Percentiles rank a stretch among this genome's conserved stretches.
Evolutionary conservation across 2,797 vertebrate genomes (phyloP).

Genomic region (Amblyopsis hoosieri): DNA sequence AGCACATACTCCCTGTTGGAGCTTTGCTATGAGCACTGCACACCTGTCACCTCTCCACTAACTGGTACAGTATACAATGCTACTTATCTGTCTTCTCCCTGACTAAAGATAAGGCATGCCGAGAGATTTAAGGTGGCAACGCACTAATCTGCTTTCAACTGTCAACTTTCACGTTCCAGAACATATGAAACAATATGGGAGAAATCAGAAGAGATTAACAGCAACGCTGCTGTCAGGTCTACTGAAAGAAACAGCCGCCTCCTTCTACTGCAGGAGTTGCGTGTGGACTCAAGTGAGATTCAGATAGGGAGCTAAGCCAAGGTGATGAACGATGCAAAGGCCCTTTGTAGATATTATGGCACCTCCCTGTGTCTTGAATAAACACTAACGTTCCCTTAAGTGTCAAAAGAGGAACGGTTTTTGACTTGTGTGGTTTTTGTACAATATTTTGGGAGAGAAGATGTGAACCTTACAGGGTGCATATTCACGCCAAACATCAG

Average conservation of each 20-base stretch:
- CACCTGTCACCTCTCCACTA: slow-evolving; percentile 59
- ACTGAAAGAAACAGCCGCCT: slow-evolving; percentile 39
- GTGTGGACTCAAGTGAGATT: slow-evolving; percentile 64
- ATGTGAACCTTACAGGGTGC: slow-evolving; percentile 35
- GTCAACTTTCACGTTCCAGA: slow-evolving; percentile 63
- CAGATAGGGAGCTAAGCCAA: slow-evolving; percentile 50
- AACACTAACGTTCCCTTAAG: slow-evolving; percentile 62
- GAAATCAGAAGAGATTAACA: slow-evolving; percentile 62
- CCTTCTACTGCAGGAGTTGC: slow-evolving; percentile 29
- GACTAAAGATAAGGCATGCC: slow-evolving; percentile 52
- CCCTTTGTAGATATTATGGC: slow-evolving; percentile 57
- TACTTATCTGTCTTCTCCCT: slow-evolving; percentile 35
- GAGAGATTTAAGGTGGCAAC: slow-evolving; percentile 61
- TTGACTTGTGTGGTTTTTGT: slow-evolving; percentile 51
- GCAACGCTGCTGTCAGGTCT: slow-evolving; percentile 49
- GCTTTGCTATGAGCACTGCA: slow-evolving; percentile 36
- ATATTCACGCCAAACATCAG: slow-evolving; percentile 30
- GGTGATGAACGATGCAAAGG: slow-evolving; percentile 75
- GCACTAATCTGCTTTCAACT: slow-evolving; percentile 58
- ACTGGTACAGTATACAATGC: slow-evolving; percentile 13
- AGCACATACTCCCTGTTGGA: slow-evolving; percentile 5
- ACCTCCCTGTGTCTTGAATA: slow-evolving; percentile 65
- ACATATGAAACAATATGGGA: slow-evolving; percentile 57
- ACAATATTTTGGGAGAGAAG: slow-evolving; percentile 33
- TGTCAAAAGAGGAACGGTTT: slow-evolving; percentile 63